phyloP scores from a whole-genome alignment of 2,797 vertebrate species.

The Bovichtus diacanthus region DNA sequence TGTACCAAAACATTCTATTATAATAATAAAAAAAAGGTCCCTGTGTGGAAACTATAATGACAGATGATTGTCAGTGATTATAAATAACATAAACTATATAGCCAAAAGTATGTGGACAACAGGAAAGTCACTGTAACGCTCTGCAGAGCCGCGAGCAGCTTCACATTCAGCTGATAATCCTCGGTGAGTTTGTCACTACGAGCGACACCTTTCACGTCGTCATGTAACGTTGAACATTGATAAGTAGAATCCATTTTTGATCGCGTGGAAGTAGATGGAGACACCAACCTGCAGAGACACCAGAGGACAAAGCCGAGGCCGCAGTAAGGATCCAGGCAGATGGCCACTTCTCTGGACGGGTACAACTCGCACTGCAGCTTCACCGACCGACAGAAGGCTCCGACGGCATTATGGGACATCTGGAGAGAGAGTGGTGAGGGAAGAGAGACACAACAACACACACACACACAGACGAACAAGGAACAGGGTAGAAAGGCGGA shows the following conservation, averaged over 20 bases:
- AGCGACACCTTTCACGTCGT: background rate
- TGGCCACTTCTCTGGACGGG: slow-evolving; percentile 97
- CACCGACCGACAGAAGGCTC: slow-evolving; percentile 98
- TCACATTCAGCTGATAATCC: background rate
- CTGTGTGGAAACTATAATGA: background rate
- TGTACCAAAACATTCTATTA: background rate
- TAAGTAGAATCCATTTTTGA: background rate
- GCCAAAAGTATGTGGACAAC: too few species aligned
- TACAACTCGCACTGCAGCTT: slow-evolving; percentile 99
- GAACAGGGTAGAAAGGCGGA: slow-evolving; percentile 27
- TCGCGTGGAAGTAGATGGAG: background rate
- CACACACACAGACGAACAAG: slow-evolving; percentile 21
- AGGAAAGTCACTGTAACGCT: too few species aligned
- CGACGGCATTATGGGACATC: slow-evolving; percentile 98
- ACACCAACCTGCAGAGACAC: slow-evolving; percentile 96
- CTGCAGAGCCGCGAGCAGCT: too few species aligned
- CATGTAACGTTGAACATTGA: background rate
- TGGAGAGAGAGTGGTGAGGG: slow-evolving; percentile 65
- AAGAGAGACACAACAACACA: slow-evolving; percentile 25
- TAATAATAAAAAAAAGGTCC: background rate
- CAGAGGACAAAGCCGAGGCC: slow-evolving; percentile 99
- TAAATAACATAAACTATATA: background rate
- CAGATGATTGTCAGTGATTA: background rate
- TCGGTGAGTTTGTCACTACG: background rate
- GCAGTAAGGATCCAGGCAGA: slow-evolving; percentile 98